Percentiles rank a stretch among this genome's conserved stretches.
Evolutionary conservation across 2,113 vertebrate genomes (phyloP).

Genomic region (Typhlomys cinereus): DNA sequence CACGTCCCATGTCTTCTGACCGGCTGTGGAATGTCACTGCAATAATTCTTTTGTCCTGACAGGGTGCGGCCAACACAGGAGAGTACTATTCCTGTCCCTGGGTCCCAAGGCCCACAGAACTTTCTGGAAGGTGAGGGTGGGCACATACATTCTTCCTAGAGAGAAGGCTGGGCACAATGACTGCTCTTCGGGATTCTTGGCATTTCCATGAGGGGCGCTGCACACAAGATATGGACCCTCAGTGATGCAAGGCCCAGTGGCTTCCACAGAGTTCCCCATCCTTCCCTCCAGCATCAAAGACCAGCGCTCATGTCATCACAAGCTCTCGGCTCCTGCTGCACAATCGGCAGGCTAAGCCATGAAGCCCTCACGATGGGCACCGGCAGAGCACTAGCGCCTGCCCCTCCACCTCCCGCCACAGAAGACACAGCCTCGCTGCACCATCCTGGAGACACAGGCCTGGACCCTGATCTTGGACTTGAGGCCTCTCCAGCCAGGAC

Average conservation of each 20-base stretch:
- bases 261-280: too few species aligned
- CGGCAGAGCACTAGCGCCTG: too few species aligned
- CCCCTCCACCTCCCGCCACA: accelerated
- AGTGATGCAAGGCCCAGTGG: too few species aligned
- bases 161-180: neutral
- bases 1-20: neutral
- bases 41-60: neutral
- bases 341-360: too few species aligned
- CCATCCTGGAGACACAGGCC: neutral
- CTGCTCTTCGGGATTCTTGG: neutral
- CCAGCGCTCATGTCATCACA: too few species aligned
- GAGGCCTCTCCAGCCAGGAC: neutral
- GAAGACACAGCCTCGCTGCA: neutral
- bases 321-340: too few species aligned
- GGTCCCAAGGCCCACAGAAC: neutral
- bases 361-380: too few species aligned
- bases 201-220: too few species aligned
- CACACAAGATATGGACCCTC: too few species aligned
- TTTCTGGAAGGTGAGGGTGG: neutral
- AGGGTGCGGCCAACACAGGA: neutral
- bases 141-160: neutral
- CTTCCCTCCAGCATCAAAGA: too few species aligned
- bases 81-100: neutral
- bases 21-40: neutral
- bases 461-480: too few species aligned